Percentiles rank a stretch among this genome's conserved stretches.
Conservation (phyloP, 2,888 invertebrate genomes). For the Protodeltote pygarga region DNA sequence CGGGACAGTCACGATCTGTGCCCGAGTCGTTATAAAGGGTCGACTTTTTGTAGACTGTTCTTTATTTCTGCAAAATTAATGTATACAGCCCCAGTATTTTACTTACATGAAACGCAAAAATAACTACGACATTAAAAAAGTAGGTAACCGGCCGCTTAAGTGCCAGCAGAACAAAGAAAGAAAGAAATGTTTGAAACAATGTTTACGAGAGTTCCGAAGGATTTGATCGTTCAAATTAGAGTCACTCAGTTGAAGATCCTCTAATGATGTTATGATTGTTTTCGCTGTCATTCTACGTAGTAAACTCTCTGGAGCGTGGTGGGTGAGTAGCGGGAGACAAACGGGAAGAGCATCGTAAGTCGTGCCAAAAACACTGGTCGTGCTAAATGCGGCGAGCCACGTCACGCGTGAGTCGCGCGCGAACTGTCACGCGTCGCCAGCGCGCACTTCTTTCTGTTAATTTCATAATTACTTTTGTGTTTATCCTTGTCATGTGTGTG, state of each 20-base stretch:
- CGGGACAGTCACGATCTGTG: slow-evolving; percentile 47
- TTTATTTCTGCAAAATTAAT: slow-evolving; percentile 34
- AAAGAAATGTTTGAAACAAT: slow-evolving; percentile 14
- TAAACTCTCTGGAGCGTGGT: slow-evolving; percentile 38
- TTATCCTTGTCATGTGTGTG: slow-evolving; percentile 42
- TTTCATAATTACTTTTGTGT: slow-evolving; percentile 54
- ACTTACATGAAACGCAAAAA: slow-evolving; percentile 5
- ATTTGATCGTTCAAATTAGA: slow-evolving; percentile 26
- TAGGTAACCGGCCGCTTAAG: slow-evolving; percentile 11
- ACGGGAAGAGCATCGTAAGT: slow-evolving; percentile 70
- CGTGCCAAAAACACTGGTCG: slow-evolving; percentile 75
- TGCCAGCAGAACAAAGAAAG: slow-evolving; percentile 24
- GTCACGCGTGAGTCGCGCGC: slow-evolving; percentile 63
- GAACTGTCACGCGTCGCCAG: slow-evolving; percentile 59
- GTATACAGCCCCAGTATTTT: slow-evolving; percentile 9
- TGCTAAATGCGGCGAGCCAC: slow-evolving; percentile 76
- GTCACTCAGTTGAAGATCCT: slow-evolving; percentile 39
- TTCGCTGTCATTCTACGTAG: slow-evolving; percentile 46
- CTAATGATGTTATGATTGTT: slow-evolving; percentile 41
- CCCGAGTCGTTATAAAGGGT: slow-evolving; percentile 45
- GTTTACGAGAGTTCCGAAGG: slow-evolving; percentile 22
- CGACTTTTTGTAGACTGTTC: slow-evolving; percentile 39
- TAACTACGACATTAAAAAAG: slow-evolving; percentile 16
- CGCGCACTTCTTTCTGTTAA: slow-evolving; percentile 43
- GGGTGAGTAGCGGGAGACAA: slow-evolving; percentile 59